Percentiles rank a stretch among this genome's conserved stretches.
These are phyloP conservation scores for Nibea coibor DNA, from an alignment of 2,113 vertebrate genomes.

Conservation along the genomic window DNA sequence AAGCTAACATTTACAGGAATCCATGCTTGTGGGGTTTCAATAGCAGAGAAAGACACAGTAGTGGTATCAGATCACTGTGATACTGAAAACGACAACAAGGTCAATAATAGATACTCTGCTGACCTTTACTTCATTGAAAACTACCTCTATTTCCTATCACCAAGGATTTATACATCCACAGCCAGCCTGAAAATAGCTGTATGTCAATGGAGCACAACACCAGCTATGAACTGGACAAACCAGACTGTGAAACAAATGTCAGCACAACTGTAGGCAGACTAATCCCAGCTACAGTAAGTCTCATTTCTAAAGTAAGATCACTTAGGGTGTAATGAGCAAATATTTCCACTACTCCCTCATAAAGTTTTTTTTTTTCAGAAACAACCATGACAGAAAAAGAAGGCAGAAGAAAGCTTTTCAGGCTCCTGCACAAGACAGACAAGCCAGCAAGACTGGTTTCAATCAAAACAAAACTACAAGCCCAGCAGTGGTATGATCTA, in stretches of 20 bases:
- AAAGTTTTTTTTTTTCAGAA: constrained; percentile 2
- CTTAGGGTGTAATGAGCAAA: constrained; percentile 35
- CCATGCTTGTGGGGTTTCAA: constrained; percentile 64
- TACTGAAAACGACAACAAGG: constrained; percentile 73
- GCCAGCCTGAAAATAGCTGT: background rate
- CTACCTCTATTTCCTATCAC: constrained; percentile 33
- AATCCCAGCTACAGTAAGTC: constrained; percentile 31
- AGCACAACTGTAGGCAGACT: constrained; percentile 4
- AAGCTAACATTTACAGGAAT: constrained; percentile 79
- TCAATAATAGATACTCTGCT: constrained; percentile 55
- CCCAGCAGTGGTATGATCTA: constrained; percentile 30
- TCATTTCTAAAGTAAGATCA: constrained; percentile 55
- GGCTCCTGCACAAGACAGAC: constrained; percentile 43
- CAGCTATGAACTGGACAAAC: background rate
- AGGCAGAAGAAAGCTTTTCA: constrained; percentile 36
- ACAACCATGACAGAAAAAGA: constrained; percentile 32
- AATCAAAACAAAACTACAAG: constrained; percentile 67
- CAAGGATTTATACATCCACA: constrained; percentile 36
- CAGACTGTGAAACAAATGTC: constrained; percentile 17
- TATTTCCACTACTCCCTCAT: constrained; percentile 56
- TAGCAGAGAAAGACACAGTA: constrained; percentile 59
- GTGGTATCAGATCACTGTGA: constrained; percentile 78
- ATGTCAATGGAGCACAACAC: background rate
- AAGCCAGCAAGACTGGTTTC: constrained; percentile 61
- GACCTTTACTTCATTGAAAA: constrained; percentile 52